phyloP scores from a whole-genome alignment of 2,113 vertebrate species.

The Andinoacara biseriatus region DNA sequence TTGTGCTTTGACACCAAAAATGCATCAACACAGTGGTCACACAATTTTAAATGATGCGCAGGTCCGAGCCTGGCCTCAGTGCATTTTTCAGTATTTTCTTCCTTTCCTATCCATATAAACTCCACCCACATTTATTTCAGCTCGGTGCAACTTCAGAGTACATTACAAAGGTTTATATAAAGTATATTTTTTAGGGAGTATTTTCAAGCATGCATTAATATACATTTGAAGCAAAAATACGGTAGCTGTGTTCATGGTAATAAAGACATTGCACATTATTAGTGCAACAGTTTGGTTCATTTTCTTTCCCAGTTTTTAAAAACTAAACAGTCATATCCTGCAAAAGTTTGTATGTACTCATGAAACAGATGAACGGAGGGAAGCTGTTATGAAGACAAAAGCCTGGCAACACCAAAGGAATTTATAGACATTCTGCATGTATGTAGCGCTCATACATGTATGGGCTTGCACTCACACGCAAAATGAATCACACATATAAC shows the following conservation, averaged over 20 bases:
- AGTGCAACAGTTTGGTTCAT: background rate
- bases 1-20: background rate
- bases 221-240: background rate
- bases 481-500: slow-evolving; percentile 24
- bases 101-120: background rate
- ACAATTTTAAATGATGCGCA: background rate
- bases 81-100: background rate
- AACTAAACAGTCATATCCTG: background rate
- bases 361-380: slow-evolving; percentile 72
- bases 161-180: background rate
- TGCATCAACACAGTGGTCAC: background rate
- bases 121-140: background rate
- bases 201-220: background rate
- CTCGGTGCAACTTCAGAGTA: background rate
- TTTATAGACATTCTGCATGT: slow-evolving; percentile 28
- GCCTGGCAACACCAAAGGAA: slow-evolving; percentile 39
- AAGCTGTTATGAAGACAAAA: slow-evolving; percentile 77
- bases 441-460: background rate
- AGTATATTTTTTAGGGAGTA: no score
- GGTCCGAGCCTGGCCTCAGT: background rate
- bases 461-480: slow-evolving; percentile 13
- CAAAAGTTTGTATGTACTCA: slow-evolving; percentile 34
- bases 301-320: background rate
- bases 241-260: background rate
- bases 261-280: background rate